Evolutionary conservation across 1,140 invertebrate genomes (phyloP).

Genomic region (Drosophila ambigua): DNA sequence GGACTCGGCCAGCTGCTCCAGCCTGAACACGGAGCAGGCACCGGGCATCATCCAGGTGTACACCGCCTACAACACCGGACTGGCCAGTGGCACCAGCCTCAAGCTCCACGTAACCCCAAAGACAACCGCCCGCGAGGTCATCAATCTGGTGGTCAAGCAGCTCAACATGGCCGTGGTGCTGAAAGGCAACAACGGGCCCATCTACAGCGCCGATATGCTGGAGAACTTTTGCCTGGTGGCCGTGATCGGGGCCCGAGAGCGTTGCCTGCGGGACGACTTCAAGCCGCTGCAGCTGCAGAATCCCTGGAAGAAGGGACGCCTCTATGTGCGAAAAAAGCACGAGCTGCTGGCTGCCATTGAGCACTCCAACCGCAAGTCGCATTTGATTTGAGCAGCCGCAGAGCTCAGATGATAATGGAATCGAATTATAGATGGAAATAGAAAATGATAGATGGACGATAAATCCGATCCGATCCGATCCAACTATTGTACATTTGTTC

Average conservation of each 20-base stretch:
- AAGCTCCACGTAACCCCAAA: slow-evolving; percentile 95
- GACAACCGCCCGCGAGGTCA: slow-evolving; percentile 96
- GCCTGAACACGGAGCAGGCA: slow-evolving; percentile 62
- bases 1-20: slow-evolving; percentile 75
- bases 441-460: background rate
- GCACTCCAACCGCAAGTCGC: slow-evolving; percentile 90
- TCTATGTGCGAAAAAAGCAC: slow-evolving; percentile 95
- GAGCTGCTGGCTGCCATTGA: slow-evolving; percentile 94
- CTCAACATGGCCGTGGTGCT: slow-evolving; percentile 95
- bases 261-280: slow-evolving; percentile 96
- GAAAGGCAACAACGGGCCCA: slow-evolving; percentile 90
- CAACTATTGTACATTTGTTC: slow-evolving; percentile 35
- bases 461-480: slow-evolving; percentile 2
- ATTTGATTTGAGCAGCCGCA: slow-evolving; percentile 69
- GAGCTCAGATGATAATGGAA: background rate
- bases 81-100: slow-evolving; percentile 95
- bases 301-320: slow-evolving; percentile 96
- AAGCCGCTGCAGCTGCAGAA: slow-evolving; percentile 95
- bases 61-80: slow-evolving; percentile 96
- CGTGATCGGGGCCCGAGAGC: slow-evolving; percentile 95
- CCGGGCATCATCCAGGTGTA: slow-evolving; percentile 92
- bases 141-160: slow-evolving; percentile 96
- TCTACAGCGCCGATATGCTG: slow-evolving; percentile 91
- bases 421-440: background rate
- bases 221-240: slow-evolving; percentile 96